These are phyloP conservation scores for Coluber constrictor DNA, from an alignment of 2,797 vertebrate species.

Conservation along the genomic window DNA sequence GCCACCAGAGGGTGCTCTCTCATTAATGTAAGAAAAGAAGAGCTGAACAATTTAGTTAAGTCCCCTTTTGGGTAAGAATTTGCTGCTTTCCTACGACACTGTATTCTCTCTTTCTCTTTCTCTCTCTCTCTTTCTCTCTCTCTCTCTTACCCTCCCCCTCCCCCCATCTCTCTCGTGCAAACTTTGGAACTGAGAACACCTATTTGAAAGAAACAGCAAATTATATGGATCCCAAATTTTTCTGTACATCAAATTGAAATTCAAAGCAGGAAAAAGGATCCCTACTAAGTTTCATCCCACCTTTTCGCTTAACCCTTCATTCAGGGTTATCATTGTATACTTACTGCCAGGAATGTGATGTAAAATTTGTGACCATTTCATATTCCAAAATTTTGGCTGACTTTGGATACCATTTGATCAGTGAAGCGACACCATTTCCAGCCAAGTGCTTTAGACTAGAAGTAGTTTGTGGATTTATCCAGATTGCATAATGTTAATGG, in stretches of 20 bases:
- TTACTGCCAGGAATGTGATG: neutral
- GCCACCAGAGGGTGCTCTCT: conserved; percentile 5
- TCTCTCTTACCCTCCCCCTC: too few species aligned
- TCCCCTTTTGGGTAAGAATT: neutral
- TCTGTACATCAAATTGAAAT: neutral
- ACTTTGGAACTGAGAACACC: neutral
- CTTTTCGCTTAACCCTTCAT: neutral
- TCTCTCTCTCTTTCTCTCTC: neutral
- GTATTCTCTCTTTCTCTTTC: neutral
- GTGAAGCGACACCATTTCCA: neutral
- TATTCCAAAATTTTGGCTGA: neutral
- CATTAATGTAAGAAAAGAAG: conserved; percentile 2
- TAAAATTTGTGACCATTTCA: neutral
- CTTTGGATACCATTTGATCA: neutral
- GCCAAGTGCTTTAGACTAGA: neutral
- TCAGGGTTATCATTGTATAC: neutral
- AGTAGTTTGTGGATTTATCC: neutral
- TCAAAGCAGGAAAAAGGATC: neutral
- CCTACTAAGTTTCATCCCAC: neutral
- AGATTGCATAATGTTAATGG: neutral
- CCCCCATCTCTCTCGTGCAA: neutral
- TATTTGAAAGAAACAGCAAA: neutral
- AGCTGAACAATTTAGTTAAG: neutral
- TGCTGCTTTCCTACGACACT: neutral
- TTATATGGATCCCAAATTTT: neutral